Base-by-base conservation (phyloP, 2,888 invertebrate genomes). In the Strigamia crassipes region DNA sequence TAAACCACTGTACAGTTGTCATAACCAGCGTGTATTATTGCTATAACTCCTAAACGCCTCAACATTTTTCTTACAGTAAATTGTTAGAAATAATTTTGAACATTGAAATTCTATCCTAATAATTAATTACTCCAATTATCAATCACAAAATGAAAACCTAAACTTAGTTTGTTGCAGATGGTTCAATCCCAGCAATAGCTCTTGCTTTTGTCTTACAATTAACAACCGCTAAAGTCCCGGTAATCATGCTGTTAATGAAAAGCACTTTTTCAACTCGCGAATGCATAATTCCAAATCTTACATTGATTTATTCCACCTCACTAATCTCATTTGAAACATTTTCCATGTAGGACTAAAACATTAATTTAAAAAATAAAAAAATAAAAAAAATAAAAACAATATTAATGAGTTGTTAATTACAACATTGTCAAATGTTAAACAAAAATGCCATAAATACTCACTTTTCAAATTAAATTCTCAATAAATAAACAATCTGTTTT, bases 221-320 rank as follows among this genome's bases (percentile, higher is more conserved):
- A 73, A 73, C 1, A 73, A 5, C 73, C 31, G 73, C 73, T 73
- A 1, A 73, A 73, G 31, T 1, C 31, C 15, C 27, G n/a, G 27
- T 73, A 73, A 73, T 73, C 73, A 73, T 27, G 31, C 73, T 73
- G 31, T 27, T 73, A 73, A 73, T 73, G 73, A 73, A 73, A 73
- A 31, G 27, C 73, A 31, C 73, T 31, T 31, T 73, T 73, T 73
- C 73, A 1, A 73, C 5, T 73, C 15, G 31, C 31, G 9, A 73
- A 31, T 73, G 3, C 31, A 31, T 73, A 73, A 73, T 31, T 73
- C 73, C 73, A 73, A 73, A 27, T 27, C 73, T 73, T n/a, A 18
- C n/a, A 27, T 73, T 73, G 73, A 73, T 31, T 73, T 31, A 73
- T 73, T 73, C 73, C 13, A 31, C 31, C 31, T 73, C 8, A 9